Base-by-base conservation (phyloP, 2,888 invertebrate genomes). In the Abrostola triplasia region DNA sequence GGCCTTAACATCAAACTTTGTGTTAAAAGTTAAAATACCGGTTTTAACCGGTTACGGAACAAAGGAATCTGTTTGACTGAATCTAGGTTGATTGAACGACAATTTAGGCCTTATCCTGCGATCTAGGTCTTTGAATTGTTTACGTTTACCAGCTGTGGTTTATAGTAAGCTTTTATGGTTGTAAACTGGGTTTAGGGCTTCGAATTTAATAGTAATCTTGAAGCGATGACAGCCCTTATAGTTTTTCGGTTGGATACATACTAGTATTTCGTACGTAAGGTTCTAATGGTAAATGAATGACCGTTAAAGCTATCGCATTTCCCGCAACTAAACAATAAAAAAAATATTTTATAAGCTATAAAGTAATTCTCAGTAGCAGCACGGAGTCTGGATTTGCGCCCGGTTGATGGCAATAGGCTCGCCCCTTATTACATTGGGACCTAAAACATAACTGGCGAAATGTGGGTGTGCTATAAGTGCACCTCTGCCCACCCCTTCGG, bases 71-170 rank as follows among this genome's bases (percentile, higher is more conserved):
- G 65, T 77, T 64, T 59, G 64, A 71, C 58, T 60, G 76, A 73
- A 85, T 82, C 84, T 88, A 84, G 88, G 87, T 83, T 87, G 88
- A 88, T 89, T 87, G 85, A 84, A 85, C 79, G 85, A 85, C 87
- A 84, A 81, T 86, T 84, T 84, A 83, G 79, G 82, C 64, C 76
- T 84, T 82, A 86, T 83, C 83, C 79, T 44, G 53, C 55, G 71
- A 86, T 86, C 85, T 86, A 82, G 82, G 81, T 77, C 74, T 76
- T 52, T 61, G 73, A 70, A 74, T 75, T 79, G 80, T 77, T 79
- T 80, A 76, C 77, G 71, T 76, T 76, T 55, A 71, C 70, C 81
- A 81, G 76, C 82, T 83, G 84, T 70, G 71, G 52, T 67, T 74
- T 72, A 75, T 78, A 68, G 66, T 64, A 65, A 52, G 57, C 49